phyloP scores from a whole-genome alignment of 2,797 vertebrate genomes.

The Mareca strepera region DNA sequence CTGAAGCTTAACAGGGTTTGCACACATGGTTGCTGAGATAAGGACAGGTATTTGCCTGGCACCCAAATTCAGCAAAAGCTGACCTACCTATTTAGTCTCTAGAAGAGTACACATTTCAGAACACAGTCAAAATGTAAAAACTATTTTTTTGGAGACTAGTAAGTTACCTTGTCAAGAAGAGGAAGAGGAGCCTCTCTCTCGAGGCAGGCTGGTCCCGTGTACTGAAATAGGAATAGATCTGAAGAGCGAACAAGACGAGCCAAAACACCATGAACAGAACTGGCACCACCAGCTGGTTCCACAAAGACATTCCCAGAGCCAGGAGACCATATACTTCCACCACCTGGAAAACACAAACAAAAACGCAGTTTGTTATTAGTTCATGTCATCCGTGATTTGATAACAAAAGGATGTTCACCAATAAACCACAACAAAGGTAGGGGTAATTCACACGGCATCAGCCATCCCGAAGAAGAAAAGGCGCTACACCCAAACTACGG shows the following conservation, averaged over 20 bases:
- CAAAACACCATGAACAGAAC: constrained; percentile 99
- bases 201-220: constrained; percentile 96
- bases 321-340: constrained; percentile 97
- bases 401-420: background rate
- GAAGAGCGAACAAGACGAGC: constrained; percentile 95
- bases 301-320: constrained; percentile 96
- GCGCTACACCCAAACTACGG: too few species aligned
- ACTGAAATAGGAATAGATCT: constrained; percentile 98
- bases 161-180: constrained; percentile 94
- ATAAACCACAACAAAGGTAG: background rate
- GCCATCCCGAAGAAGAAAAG: background rate
- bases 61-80: background rate
- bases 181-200: constrained; percentile 95
- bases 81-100: background rate
- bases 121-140: background rate
- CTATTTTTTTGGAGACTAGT: background rate
- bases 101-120: background rate
- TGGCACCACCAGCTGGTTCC: constrained; percentile 98
- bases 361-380: background rate
- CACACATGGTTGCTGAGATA: accelerated
- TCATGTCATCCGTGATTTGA: background rate
- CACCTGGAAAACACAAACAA: constrained; percentile 81
- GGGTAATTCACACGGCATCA: background rate
- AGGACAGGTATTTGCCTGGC: background rate
- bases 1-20: background rate